Conservation (phyloP, 1,140 invertebrate species). For the Lordiphosa clarofinis region DNA sequence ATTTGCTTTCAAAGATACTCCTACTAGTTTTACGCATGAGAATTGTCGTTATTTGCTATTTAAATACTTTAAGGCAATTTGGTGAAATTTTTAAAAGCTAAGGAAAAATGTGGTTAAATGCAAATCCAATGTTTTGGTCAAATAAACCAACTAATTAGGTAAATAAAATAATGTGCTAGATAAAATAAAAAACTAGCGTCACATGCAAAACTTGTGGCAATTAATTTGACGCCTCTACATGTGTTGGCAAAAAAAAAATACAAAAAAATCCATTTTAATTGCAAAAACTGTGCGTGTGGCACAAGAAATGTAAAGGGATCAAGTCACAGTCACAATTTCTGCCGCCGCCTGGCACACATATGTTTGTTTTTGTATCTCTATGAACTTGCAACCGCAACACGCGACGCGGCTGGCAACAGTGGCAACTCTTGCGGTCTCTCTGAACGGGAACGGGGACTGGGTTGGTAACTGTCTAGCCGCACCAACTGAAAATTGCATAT, state of each 20-base stretch:
- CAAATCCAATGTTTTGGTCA: constrained; percentile 34
- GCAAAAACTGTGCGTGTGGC: constrained; percentile 66
- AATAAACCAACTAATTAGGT: constrained; percentile 31
- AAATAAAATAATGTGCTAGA: constrained; percentile 7
- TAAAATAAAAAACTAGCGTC: constrained; percentile 37
- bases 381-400: constrained; percentile 74
- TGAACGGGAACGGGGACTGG: background rate
- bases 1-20: constrained; percentile 38
- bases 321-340: constrained; percentile 36
- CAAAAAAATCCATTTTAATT: constrained; percentile 62
- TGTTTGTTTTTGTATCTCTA: constrained; percentile 34
- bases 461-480: too few relatives aligned
- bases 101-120: constrained; percentile 36
- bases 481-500: constrained; percentile 59
- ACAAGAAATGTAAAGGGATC: constrained; percentile 65
- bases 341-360: constrained; percentile 44
- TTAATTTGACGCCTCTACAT: constrained; percentile 59
- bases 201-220: constrained; percentile 53
- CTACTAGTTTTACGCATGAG: constrained; percentile 62
- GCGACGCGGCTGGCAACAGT: constrained; percentile 46
- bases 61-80: constrained; percentile 47
- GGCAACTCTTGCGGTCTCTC: constrained; percentile 23
- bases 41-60: constrained; percentile 28
- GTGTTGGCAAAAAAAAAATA: constrained; percentile 17
- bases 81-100: background rate